Evolutionary conservation across 2,113 vertebrate species (phyloP).

Genomic region (Bolborhynchus lineola): DNA sequence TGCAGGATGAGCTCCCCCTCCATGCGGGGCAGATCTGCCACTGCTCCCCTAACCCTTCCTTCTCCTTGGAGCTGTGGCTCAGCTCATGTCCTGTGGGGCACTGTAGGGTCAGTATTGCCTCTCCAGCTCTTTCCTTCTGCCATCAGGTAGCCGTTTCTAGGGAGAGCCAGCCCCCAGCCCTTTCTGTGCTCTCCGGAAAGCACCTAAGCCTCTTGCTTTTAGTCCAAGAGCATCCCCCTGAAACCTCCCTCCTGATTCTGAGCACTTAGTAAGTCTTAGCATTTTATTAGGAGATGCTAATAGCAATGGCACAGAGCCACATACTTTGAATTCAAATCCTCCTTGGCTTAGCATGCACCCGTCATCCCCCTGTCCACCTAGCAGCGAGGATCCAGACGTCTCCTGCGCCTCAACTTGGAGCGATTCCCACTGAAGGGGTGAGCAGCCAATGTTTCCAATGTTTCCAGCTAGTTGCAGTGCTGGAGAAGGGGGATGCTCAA

Average conservation of each 20-base stretch:
- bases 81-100: neutral
- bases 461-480: neutral
- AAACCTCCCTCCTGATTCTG: neutral
- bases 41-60: neutral
- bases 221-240: neutral
- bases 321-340: slow-evolving; percentile 30
- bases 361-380: neutral
- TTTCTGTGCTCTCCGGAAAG: neutral
- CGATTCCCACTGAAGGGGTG: neutral
- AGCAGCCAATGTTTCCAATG: neutral
- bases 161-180: fast-evolving
- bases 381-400: neutral
- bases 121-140: neutral
- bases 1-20: neutral
- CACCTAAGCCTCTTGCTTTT: neutral
- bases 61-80: neutral
- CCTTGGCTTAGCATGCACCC: neutral
- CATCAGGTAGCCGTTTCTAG: neutral
- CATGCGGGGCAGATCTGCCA: neutral
- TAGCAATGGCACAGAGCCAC: neutral
- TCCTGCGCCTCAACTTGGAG: neutral
- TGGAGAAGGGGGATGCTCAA: neutral
- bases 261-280: slow-evolving; percentile 28
- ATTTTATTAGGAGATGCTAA: slow-evolving; percentile 47
- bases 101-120: neutral